A percentile compares a stretch with the other conserved stretches of the same genome.
Evolutionary conservation across 2,113 vertebrate species (phyloP).

Genomic region (Cephalopholis sonnerati): DNA sequence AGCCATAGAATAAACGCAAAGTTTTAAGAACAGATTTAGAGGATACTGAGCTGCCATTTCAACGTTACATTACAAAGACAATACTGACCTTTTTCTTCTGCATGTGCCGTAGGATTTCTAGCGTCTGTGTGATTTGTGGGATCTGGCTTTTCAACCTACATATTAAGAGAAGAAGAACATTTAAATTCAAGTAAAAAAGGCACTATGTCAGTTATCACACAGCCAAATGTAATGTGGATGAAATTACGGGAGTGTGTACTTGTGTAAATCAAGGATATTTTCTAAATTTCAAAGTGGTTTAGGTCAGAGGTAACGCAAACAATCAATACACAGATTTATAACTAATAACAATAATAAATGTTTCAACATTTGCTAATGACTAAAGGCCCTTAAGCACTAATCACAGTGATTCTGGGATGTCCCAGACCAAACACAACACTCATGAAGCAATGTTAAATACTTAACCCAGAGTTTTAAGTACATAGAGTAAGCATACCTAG

Average conservation of each 20-base stretch:
- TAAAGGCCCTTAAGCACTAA: too few species aligned
- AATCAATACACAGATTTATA: background rate
- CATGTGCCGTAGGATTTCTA: slow-evolving; percentile 99
- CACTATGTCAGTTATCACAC: background rate
- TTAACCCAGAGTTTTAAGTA: too few species aligned
- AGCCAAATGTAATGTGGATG: background rate
- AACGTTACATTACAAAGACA: background rate
- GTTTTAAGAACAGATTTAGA: background rate
- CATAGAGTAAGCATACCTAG: too few species aligned
- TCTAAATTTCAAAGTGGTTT: too few species aligned
- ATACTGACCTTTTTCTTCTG: slow-evolving; percentile 96
- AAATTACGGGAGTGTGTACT: background rate
- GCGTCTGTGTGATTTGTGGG: slow-evolving; percentile 98
- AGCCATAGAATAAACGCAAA: too few species aligned
- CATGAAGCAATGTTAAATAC: too few species aligned
- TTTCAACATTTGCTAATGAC: too few species aligned
- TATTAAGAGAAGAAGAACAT: slow-evolving; percentile 44
- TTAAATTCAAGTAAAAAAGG: background rate
- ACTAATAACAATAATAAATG: background rate
- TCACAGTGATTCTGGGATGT: too few species aligned
- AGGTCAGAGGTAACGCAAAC: background rate
- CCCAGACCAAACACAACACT: too few species aligned
- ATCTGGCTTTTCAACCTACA: slow-evolving; percentile 96
- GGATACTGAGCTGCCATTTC: background rate
- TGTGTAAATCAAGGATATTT: too few species aligned